These are phyloP conservation scores for Helicoverpa assulta DNA, from an alignment of 2,888 invertebrate genomes.

Conservation along the genomic window DNA sequence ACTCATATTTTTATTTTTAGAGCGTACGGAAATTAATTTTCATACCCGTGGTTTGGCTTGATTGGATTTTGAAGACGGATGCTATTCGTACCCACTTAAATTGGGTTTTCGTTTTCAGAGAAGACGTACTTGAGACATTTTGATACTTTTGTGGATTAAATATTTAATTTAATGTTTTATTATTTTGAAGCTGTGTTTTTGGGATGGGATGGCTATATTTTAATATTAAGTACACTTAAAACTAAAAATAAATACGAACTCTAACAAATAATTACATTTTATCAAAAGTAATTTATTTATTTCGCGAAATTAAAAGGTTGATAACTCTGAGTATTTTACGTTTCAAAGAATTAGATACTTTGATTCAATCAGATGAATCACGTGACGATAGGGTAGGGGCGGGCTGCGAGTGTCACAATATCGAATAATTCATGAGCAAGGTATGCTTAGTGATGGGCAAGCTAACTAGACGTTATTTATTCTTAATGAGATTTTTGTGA, in stretches of 20 bases:
- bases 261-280: background rate
- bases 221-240: background rate
- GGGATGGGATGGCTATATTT: too few species aligned
- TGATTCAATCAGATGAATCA: slow-evolving; percentile 57
- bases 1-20: slow-evolving; percentile 51
- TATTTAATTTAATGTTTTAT: background rate
- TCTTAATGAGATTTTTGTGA: too few species aligned
- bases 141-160: background rate
- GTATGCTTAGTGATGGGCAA: slow-evolving; percentile 52
- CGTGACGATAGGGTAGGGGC: slow-evolving; percentile 52
- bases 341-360: slow-evolving; percentile 29
- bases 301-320: background rate
- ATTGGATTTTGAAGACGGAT: slow-evolving; percentile 52
- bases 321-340: background rate
- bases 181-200: background rate
- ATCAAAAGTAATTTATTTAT: background rate
- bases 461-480: background rate
- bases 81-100: slow-evolving; percentile 33
- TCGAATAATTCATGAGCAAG: slow-evolving; percentile 83
- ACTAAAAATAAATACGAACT: background rate
- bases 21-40: slow-evolving; percentile 70
- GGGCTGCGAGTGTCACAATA: slow-evolving; percentile 76
- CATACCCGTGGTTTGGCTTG: slow-evolving; percentile 60
- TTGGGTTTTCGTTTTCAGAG: slow-evolving; percentile 33
- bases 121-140: slow-evolving; percentile 11